A percentile compares a stretch with the other conserved stretches of the same genome.
Conservation (phyloP, 64 coral and sea anemone species). For the Pocillopora verrucosa region DNA sequence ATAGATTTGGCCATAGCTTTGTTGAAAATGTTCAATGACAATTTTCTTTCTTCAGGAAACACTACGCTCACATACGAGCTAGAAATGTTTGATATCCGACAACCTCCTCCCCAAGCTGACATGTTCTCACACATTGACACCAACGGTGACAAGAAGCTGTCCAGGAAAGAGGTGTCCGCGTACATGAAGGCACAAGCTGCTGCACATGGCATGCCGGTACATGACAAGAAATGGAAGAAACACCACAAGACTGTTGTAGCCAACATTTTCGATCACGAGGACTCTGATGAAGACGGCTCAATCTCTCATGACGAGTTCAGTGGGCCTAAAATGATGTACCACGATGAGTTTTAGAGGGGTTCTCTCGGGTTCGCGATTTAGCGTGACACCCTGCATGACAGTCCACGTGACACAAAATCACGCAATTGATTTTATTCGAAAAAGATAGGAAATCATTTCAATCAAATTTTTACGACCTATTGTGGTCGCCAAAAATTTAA, state of each 20-base stretch:
- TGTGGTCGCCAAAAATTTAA: too few species aligned
- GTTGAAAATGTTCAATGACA: background rate
- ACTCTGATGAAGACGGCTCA: slow-evolving; percentile 79
- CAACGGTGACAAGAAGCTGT: slow-evolving; percentile 84
- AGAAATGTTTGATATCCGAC: slow-evolving; percentile 81
- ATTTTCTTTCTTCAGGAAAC: slow-evolving; percentile 61
- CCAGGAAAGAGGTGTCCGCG: slow-evolving; percentile 69
- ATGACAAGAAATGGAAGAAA: slow-evolving; percentile 91
- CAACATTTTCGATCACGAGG: slow-evolving; percentile 92
- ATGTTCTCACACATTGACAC: slow-evolving; percentile 92
- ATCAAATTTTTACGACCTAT: too few species aligned
- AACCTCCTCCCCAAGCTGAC: slow-evolving; percentile 92
- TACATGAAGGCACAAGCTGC: slow-evolving; percentile 92
- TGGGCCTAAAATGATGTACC: slow-evolving; percentile 80
- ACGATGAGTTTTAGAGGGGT: slow-evolving; percentile 79
- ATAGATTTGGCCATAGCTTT: background rate
- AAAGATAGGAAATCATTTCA: too few species aligned
- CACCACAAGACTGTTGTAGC: slow-evolving; percentile 91
- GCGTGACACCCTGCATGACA: background rate
- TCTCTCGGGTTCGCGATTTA: background rate
- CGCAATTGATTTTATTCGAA: background rate
- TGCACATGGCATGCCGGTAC: slow-evolving; percentile 67
- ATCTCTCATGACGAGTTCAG: slow-evolving; percentile 99
- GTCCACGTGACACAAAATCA: background rate
- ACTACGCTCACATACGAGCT: slow-evolving; percentile 82